Conservation (phyloP, 1,140 invertebrate genomes). For the Caenorhabditis briggsae region DNA sequence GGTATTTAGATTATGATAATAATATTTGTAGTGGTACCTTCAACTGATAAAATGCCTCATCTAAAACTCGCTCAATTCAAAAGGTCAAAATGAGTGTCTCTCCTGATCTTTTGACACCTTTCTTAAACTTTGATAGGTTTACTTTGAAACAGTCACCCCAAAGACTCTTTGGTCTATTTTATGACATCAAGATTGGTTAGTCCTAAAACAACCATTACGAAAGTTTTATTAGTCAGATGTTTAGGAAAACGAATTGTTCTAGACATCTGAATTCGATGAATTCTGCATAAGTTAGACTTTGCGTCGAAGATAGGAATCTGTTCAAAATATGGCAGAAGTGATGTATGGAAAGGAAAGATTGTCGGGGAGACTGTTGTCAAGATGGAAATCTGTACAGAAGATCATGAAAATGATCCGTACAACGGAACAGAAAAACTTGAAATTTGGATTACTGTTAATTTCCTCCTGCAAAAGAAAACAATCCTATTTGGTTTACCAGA, state of each 20-base stretch:
- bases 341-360: background rate
- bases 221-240: background rate
- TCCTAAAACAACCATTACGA: background rate
- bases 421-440: no score
- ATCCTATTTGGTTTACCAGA: no score
- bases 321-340: background rate
- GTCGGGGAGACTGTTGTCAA: background rate
- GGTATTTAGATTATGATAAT: no score
- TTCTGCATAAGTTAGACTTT: background rate
- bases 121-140: background rate
- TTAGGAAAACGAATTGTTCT: background rate
- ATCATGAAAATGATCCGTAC: background rate
- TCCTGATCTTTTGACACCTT: background rate
- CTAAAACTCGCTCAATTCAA: no score
- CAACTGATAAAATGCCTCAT: no score
- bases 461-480: background rate
- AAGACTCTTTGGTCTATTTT: conserved; percentile 3
- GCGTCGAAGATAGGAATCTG: background rate
- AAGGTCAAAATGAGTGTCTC: background rate
- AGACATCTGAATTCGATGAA: background rate
- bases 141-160: background rate
- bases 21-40: no score
- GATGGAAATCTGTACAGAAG: background rate
- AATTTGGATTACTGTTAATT: background rate
- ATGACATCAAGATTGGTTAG: background rate